These are phyloP conservation scores for Columbina picui DNA, from an alignment of 2,113 vertebrate genomes.

Conservation along the genomic window DNA sequence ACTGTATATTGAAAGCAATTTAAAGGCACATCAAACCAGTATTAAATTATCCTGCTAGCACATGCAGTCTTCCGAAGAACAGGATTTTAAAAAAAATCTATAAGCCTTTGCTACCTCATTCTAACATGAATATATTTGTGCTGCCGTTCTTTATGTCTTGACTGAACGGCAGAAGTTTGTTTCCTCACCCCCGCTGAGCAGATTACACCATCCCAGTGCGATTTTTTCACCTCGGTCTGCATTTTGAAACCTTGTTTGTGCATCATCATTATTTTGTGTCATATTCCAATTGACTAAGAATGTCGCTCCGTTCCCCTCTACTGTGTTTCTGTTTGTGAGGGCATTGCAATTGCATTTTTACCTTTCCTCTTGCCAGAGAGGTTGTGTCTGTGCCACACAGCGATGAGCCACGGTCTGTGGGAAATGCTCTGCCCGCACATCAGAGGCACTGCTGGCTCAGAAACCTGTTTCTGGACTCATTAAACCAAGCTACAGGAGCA, in stretches of 20 bases:
- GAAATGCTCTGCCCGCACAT: neutral
- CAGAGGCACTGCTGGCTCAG: neutral
- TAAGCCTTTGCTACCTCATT: neutral
- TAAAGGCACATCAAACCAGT: conserved; percentile 9
- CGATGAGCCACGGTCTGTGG: neutral
- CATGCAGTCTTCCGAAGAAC: neutral
- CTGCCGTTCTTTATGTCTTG: neutral
- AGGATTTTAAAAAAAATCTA: neutral
- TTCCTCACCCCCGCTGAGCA: neutral
- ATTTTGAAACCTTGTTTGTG: neutral
- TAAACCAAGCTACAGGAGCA: conserved; percentile 7
- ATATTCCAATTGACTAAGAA: neutral
- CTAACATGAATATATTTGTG: neutral
- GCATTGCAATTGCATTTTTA: neutral
- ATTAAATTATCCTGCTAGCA: conserved; percentile 32
- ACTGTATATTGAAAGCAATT: conserved; percentile 38
- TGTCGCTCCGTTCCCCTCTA: neutral
- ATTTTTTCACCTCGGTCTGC: neutral
- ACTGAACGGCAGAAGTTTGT: neutral
- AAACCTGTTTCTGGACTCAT: neutral
- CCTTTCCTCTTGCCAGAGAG: neutral
- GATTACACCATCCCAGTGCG: neutral
- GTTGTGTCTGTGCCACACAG: neutral
- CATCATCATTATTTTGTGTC: neutral
- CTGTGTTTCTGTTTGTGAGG: neutral